A percentile compares a stretch with the other conserved stretches of the same genome.
phyloP scores from a whole-genome alignment of 2,888 invertebrate species.

The Mimumesa dahlbomi region DNA sequence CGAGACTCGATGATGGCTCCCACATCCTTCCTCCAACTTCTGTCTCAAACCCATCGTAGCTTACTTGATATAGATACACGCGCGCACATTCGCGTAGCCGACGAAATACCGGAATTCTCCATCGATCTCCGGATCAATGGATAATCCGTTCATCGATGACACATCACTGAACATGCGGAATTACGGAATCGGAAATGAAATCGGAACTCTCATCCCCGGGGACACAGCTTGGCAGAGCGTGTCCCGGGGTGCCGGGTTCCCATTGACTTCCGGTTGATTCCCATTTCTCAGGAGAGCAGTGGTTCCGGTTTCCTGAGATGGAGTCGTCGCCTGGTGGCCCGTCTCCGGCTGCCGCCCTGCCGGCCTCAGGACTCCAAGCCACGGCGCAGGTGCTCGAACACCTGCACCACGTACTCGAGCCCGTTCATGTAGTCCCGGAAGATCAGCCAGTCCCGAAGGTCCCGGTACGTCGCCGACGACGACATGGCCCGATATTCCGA shows the following conservation, averaged over 20 bases:
- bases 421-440: slow-evolving; percentile 85
- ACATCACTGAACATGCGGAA: slow-evolving; percentile 7
- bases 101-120: slow-evolving; percentile 27
- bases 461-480: slow-evolving; percentile 76
- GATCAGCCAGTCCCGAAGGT: slow-evolving; percentile 84
- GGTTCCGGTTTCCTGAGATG: slow-evolving; percentile 63
- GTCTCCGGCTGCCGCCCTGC: slow-evolving; percentile 71
- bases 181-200: slow-evolving; percentile 24
- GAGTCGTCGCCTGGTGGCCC: slow-evolving; percentile 70
- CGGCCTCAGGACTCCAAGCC: slow-evolving; percentile 74
- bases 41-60: slow-evolving; percentile 3
- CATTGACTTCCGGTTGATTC: slow-evolving; percentile 9
- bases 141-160: slow-evolving; percentile 20
- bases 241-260: not conserved
- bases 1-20: slow-evolving; percentile 11
- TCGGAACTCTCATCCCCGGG: not conserved
- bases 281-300: slow-evolving; percentile 52
- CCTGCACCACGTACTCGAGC: slow-evolving; percentile 82
- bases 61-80: slow-evolving; percentile 9
- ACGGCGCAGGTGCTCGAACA: slow-evolving; percentile 79
- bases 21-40: slow-evolving; percentile 1
- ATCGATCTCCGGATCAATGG: slow-evolving; percentile 21
- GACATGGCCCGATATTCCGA: slow-evolving; percentile 73
- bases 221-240: slow-evolving; percentile 13
- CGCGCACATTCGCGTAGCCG: slow-evolving; percentile 12